Evolutionary conservation across 1,140 invertebrate genomes (phyloP), one percentile per base, ranked within the genome.

Genomic region (Eurosta solidaginis): DNA sequence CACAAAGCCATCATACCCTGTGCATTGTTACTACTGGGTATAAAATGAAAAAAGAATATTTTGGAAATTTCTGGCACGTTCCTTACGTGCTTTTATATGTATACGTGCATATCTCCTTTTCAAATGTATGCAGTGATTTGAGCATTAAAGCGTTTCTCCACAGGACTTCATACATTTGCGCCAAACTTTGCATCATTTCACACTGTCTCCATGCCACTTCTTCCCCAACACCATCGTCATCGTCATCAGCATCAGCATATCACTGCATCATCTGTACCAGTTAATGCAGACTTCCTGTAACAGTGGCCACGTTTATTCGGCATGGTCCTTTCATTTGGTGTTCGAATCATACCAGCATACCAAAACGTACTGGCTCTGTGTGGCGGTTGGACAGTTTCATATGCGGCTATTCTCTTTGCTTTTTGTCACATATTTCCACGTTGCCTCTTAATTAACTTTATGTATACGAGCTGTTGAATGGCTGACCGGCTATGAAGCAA

Each of bases 401-500:
- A 68, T 33, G 59, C 59, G 59, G 33, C 59, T 2, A n/a, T 68
- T 29, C 33, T 68, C n/a, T n/a, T n/a, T n/a, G n/a, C n/a, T n/a
- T n/a, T n/a, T 40, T 68, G 59, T 40, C 59, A 40, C 59, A 68
- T 68, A 68, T 68, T 68, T 68, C 33, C 59, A 68, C 59, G 59
- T 68, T 27, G 59, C 59, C 59, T 68, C 59, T 68, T 68, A 68
- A 68, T 68, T 68, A 68, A 68, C 59, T 68, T 68, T 68, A 20
- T 68, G 33, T 68, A 68, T 68, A 68, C 59, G 4, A 20, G 17
- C n/a, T 36, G 33, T 40, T 40, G 59, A 40, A 7, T 12, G 54
- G 9, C n/a, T n/a, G n/a, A n/a, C n/a, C n/a, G 33, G n/a, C 0
- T 42, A 14, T 20, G 1, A 2, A n/a, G 25, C 54, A 20, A 1